These are phyloP conservation scores for Gisinianus flammeolus DNA, from an alignment of 2,888 invertebrate species.

Conservation along the genomic window DNA sequence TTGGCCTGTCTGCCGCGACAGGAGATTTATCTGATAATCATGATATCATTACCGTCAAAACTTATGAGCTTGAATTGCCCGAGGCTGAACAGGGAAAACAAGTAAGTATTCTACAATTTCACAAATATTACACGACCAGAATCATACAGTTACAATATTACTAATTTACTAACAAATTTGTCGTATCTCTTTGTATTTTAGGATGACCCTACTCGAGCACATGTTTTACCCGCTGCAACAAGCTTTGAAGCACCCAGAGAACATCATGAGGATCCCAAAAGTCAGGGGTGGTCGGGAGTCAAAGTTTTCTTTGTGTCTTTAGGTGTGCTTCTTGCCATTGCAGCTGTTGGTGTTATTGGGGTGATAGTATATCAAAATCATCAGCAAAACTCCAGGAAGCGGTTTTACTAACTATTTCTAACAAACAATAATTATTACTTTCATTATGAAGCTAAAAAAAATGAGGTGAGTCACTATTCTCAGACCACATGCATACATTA, in stretches of 20 bases:
- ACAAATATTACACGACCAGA: neutral
- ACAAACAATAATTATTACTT: neutral
- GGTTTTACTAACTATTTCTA: slow-evolving; percentile 70
- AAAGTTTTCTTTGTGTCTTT: slow-evolving; percentile 90
- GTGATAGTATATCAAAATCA: slow-evolving; percentile 93
- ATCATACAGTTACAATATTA: neutral
- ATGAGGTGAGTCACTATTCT: too few species aligned
- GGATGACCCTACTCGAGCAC: slow-evolving; percentile 69
- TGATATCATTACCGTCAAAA: slow-evolving; percentile 87
- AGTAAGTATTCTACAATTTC: slow-evolving; percentile 7
- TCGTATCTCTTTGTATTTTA: neutral
- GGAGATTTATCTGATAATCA: slow-evolving; percentile 97
- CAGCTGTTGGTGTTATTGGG: slow-evolving; percentile 82
- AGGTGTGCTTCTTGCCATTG: slow-evolving; percentile 79
- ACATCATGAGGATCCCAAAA: slow-evolving; percentile 85
- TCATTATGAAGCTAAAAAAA: too few species aligned
- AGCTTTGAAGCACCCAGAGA: slow-evolving; percentile 91
- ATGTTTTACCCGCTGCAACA: slow-evolving; percentile 87
- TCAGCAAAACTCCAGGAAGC: slow-evolving; percentile 85
- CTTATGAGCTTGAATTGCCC: slow-evolving; percentile 84
- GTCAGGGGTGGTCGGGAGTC: slow-evolving; percentile 82
- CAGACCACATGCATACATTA: too few species aligned
- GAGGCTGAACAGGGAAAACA: neutral
- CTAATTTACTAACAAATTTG: neutral
- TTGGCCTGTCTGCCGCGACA: slow-evolving; percentile 94